Conservation (phyloP, 2,888 invertebrate genomes). For the Ephialtes manifestator region DNA sequence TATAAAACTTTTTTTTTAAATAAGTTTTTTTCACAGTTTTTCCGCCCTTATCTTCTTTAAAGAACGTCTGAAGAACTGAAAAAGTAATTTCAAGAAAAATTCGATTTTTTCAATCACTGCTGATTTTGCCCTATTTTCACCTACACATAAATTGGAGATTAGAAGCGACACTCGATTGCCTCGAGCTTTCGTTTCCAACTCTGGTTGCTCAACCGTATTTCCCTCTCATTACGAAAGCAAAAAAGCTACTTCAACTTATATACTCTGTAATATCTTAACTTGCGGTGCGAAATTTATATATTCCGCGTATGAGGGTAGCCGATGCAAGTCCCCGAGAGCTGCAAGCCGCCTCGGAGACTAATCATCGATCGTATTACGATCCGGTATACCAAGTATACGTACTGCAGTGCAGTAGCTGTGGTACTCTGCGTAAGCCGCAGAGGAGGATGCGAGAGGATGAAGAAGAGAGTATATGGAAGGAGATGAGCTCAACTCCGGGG, state of each 20-base stretch:
- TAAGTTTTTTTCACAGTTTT: no score
- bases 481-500: constrained; percentile 40
- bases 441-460: constrained; percentile 9
- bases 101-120: no score
- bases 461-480: constrained; percentile 11
- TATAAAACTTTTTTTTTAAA: no score
- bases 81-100: no score
- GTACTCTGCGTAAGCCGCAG: constrained; percentile 22
- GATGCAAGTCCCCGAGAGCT: constrained; percentile 1
- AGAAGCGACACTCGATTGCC: neutral
- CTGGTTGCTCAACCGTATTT: neutral
- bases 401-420: neutral
- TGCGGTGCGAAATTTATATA: constrained; percentile 6
- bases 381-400: constrained; percentile 14
- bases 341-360: constrained; percentile 26
- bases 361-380: constrained; percentile 55
- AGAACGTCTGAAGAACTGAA: no score
- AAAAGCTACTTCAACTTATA: neutral
- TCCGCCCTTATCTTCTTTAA: no score
- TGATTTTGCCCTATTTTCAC: no score
- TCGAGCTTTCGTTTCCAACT: neutral
- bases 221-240: neutral
- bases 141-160: constrained; percentile 6
- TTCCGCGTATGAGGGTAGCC: constrained; percentile 5
- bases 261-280: constrained; percentile 21